Percentiles rank a stretch among this genome's conserved stretches.
phyloP scores from a whole-genome alignment of 2,113 vertebrate genomes.

The Climacteris rufus region DNA sequence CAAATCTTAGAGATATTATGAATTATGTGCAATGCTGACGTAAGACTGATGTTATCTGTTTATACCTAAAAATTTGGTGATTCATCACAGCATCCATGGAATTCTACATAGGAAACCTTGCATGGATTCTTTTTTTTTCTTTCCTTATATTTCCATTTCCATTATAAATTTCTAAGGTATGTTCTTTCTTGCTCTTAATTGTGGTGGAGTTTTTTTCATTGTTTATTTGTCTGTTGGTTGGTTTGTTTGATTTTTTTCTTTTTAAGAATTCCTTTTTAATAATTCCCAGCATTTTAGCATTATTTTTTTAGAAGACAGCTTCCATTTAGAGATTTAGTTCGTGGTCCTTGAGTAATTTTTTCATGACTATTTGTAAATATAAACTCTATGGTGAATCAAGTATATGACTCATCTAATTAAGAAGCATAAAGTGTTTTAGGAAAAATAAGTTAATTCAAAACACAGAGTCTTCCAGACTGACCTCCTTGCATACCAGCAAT shows the following conservation, averaged over 20 bases:
- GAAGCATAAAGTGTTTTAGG: neutral
- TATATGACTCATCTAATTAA: slow-evolving; percentile 15
- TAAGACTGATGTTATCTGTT: neutral
- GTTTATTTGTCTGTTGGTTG: rapidly evolving
- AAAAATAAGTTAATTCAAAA: neutral
- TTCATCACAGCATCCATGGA: neutral
- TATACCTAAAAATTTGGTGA: neutral
- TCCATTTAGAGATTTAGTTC: neutral
- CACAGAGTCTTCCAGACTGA: neutral
- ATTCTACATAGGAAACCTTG: neutral
- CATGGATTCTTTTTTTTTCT: neutral
- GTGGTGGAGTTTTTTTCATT: rapidly evolving
- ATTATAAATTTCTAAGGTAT: neutral
- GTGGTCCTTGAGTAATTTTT: neutral
- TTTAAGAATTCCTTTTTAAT: neutral
- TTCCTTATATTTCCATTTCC: neutral
- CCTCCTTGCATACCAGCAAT: neutral
- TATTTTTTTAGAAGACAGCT: neutral
- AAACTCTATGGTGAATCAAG: neutral
- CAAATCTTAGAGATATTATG: neutral
- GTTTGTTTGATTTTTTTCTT: neutral
- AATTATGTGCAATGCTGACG: neutral
- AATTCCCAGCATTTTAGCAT: neutral
- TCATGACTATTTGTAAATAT: neutral
- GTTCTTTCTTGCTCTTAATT: neutral